phyloP scores from a whole-genome alignment of 2,888 invertebrate species.

The Lepetodrilus schrolli region DNA sequence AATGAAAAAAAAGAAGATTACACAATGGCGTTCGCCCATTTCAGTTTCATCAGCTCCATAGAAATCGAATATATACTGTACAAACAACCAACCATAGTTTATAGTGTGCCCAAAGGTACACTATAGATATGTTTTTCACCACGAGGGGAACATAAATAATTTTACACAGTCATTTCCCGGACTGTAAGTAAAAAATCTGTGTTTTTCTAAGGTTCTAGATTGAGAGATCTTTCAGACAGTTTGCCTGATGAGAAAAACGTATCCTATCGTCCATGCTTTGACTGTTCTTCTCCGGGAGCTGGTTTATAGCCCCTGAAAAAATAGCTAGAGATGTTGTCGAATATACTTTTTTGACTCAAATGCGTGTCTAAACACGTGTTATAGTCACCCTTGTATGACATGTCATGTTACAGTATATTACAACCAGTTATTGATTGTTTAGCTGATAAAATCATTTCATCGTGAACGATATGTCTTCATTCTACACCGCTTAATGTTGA shows the following conservation, averaged over 20 bases:
- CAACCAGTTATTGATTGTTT: too few species aligned
- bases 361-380: too few species aligned
- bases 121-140: neutral
- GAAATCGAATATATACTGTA: too few species aligned
- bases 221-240: constrained; percentile 7
- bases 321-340: too few species aligned
- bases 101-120: too few species aligned
- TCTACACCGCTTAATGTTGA: neutral
- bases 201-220: constrained; percentile 10
- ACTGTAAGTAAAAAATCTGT: neutral
- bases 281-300: neutral
- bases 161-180: constrained; percentile 4
- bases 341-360: too few species aligned
- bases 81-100: too few species aligned
- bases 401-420: neutral
- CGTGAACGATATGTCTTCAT: neutral
- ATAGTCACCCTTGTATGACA: too few species aligned
- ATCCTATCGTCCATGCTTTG: neutral
- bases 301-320: too few species aligned
- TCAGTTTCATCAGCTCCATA: neutral
- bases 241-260: neutral
- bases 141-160: constrained; percentile 5
- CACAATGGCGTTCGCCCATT: neutral
- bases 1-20: too few species aligned
- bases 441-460: neutral